Evolutionary conservation across 1,140 invertebrate genomes (phyloP).

Genomic region (Drosophila gunungcola): DNA sequence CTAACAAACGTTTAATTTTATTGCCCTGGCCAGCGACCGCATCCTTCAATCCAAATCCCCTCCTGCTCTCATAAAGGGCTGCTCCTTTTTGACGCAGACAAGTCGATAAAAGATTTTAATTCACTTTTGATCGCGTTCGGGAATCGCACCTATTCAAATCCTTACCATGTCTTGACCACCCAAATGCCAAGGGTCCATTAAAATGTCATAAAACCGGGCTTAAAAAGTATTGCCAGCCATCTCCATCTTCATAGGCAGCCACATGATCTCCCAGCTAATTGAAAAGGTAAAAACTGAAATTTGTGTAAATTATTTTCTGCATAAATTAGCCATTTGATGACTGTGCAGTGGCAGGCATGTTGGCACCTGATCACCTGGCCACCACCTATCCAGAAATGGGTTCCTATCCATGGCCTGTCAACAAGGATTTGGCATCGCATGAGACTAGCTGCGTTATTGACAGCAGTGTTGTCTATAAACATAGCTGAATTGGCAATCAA

Average conservation of each 20-base stretch:
- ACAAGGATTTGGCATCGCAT: conserved; percentile 39
- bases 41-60: conserved; percentile 6
- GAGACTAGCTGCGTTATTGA: neutral
- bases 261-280: conserved; percentile 68
- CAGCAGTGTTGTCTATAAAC: neutral
- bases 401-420: conserved; percentile 40
- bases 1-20: conserved; percentile 76
- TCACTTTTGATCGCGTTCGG: conserved; percentile 69
- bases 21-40: conserved; percentile 37
- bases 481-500: neutral
- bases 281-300: conserved; percentile 73
- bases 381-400: neutral
- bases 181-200: conserved; percentile 65
- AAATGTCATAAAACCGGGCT: conserved; percentile 62
- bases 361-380: conserved; percentile 13
- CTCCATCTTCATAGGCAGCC: conserved; percentile 1
- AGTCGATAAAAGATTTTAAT: conserved; percentile 72
- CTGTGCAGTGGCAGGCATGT: conserved; percentile 25
- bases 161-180: conserved; percentile 55
- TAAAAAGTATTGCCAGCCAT: conserved; percentile 34
- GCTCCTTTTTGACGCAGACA: conserved; percentile 22
- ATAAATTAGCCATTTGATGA: conserved; percentile 74
- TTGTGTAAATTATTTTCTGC: conserved; percentile 77
- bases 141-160: conserved; percentile 72
- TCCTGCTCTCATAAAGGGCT: conserved; percentile 3